Evolutionary conservation across 92 coral and sea anemone genomes (phyloP).

Genomic region (Umimayanthus kanabou): DNA sequence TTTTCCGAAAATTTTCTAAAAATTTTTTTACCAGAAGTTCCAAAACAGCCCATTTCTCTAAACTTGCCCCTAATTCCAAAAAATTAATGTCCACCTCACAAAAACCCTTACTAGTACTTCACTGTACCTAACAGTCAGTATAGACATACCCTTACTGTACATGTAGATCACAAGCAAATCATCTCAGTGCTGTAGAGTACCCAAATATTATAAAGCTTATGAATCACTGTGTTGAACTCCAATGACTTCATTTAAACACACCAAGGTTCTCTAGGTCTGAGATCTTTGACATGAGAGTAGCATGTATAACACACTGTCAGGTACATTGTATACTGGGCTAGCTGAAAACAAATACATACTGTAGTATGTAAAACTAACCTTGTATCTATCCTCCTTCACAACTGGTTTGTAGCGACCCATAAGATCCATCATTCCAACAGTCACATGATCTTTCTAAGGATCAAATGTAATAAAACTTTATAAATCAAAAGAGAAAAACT

Average conservation of each 20-base stretch:
- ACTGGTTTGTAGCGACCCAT: conserved; percentile 84
- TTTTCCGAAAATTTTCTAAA: no score
- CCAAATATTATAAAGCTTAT: no score
- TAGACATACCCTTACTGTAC: no score
- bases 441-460: conserved; percentile 83
- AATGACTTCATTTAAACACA: not conserved
- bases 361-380: conserved; percentile 46
- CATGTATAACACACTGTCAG: no score
- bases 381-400: conserved; percentile 76
- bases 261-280: not conserved
- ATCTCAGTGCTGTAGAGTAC: no score
- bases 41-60: no score
- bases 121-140: no score
- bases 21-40: no score
- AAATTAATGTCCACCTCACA: no score
- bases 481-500: not conserved
- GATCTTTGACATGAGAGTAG: not conserved
- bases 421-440: conserved; percentile 75
- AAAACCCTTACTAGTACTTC: no score
- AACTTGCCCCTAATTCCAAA: no score
- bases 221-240: not conserved
- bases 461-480: not conserved
- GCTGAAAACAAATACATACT: not conserved
- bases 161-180: no score
- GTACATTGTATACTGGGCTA: not conserved